These are phyloP conservation scores for Glyptemys insculpta DNA, from an alignment of 2,797 vertebrate genomes.

Conservation along the genomic window DNA sequence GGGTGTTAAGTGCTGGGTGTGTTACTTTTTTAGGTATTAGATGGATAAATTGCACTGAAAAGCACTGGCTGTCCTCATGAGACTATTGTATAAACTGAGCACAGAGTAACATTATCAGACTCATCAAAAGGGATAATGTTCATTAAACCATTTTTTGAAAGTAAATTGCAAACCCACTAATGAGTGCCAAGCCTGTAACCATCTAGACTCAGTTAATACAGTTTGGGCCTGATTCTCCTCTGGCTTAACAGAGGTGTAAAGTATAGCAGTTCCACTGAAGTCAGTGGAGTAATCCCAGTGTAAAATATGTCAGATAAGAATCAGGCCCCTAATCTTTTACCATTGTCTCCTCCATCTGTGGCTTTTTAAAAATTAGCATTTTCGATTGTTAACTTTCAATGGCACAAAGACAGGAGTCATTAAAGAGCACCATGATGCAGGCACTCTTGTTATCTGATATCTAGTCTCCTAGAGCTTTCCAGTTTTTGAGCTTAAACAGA, in stretches of 20 bases:
- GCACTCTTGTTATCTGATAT: conserved; percentile 66
- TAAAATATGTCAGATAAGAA: background rate
- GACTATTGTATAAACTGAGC: conserved; percentile 26
- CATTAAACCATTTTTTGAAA: conserved; percentile 30
- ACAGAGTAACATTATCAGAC: conserved; percentile 49
- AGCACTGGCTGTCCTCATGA: conserved; percentile 48
- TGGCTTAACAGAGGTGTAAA: rapidly evolving
- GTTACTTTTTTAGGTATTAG: conserved; percentile 44
- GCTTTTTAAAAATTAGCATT: conserved; percentile 10
- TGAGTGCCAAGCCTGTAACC: rapidly evolving
- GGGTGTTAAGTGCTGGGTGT: conserved; percentile 29
- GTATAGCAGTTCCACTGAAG: background rate
- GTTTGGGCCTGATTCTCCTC: background rate
- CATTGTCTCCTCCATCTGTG: background rate
- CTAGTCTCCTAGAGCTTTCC: conserved; percentile 55
- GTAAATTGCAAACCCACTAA: background rate
- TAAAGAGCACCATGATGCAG: background rate
- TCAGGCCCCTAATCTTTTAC: background rate
- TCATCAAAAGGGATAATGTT: conserved; percentile 40
- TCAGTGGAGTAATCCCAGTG: background rate
- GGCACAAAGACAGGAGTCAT: background rate
- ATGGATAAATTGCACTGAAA: conserved; percentile 67
- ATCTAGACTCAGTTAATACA: background rate
- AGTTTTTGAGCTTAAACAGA: conserved; percentile 76
- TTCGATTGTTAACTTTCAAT: background rate